Evolutionary conservation across 2,888 invertebrate genomes (phyloP).

Genomic region (Calameuta filiformis): DNA sequence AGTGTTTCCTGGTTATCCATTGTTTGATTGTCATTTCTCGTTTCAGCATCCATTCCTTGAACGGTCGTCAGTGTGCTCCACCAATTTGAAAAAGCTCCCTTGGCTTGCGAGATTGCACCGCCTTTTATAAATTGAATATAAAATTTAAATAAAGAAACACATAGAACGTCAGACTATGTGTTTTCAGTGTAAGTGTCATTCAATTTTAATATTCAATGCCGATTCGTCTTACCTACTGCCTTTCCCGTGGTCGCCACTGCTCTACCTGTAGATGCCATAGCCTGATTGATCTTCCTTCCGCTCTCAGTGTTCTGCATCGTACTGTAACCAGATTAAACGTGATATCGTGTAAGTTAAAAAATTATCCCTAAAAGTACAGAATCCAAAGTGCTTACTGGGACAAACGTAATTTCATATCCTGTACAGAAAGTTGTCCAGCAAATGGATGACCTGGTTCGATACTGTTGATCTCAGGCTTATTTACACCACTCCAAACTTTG

Average conservation of each 20-base stretch:
- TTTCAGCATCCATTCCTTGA: slow-evolving; percentile 56
- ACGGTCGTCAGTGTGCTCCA: slow-evolving; percentile 80
- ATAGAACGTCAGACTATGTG: slow-evolving; percentile 7
- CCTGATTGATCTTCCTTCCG: slow-evolving; percentile 92
- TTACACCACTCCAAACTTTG: slow-evolving; percentile 80
- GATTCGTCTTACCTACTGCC: slow-evolving; percentile 72
- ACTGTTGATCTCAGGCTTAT: slow-evolving; percentile 57
- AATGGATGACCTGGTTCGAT: slow-evolving; percentile 88
- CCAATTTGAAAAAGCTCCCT: slow-evolving; percentile 88
- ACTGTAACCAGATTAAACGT: slow-evolving; percentile 67
- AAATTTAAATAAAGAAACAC: slow-evolving; percentile 12
- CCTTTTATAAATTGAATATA: slow-evolving; percentile 66
- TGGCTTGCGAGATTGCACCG: slow-evolving; percentile 89
- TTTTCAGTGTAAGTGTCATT: neutral
- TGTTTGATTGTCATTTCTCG: slow-evolving; percentile 44
- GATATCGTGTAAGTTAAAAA: too few species aligned
- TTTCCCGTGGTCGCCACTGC: slow-evolving; percentile 85
- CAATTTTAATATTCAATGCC: too few species aligned
- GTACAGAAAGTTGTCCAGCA: slow-evolving; percentile 92
- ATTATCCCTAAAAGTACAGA: neutral
- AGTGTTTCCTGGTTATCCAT: slow-evolving; percentile 35
- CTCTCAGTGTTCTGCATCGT: slow-evolving; percentile 95
- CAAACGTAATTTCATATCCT: slow-evolving; percentile 91
- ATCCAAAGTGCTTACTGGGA: slow-evolving; percentile 79
- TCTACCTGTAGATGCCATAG: slow-evolving; percentile 90